Percentiles rank a stretch among this genome's conserved stretches.
phyloP scores from a whole-genome alignment of 64 coral and sea anemone genomes.

The Actinia equina region DNA sequence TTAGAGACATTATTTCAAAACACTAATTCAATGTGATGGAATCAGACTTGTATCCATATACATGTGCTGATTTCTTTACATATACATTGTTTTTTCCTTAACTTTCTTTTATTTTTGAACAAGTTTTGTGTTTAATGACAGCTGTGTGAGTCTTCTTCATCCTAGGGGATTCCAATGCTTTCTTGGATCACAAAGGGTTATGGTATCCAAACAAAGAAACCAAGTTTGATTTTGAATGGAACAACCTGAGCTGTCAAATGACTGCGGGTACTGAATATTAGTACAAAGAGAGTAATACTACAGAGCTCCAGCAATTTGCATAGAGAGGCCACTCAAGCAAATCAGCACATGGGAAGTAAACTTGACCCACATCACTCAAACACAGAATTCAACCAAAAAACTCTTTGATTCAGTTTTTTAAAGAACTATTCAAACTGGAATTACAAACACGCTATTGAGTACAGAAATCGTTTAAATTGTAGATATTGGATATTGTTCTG shows the following conservation, averaged over 20 bases:
- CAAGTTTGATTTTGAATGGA: constrained; percentile 5
- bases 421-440: background rate
- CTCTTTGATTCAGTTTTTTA: background rate
- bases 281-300: background rate
- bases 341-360: constrained; percentile 11
- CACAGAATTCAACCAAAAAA: background rate
- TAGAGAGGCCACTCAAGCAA: background rate
- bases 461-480: background rate
- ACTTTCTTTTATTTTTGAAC: background rate
- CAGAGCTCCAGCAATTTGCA: background rate
- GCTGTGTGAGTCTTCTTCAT: background rate
- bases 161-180: background rate
- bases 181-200: background rate
- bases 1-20: background rate
- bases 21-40: too few species aligned
- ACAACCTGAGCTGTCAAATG: constrained; percentile 2
- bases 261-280: constrained; percentile 6
- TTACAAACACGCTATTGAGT: background rate
- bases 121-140: background rate
- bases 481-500: background rate
- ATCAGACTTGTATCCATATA: too few species aligned
- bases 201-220: background rate
- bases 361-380: background rate
- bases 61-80: too few species aligned
- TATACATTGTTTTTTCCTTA: too few species aligned